Evolutionary conservation across 23 tunicate genomes (phyloP).

Genomic region (Clavelina lepadiformis): DNA sequence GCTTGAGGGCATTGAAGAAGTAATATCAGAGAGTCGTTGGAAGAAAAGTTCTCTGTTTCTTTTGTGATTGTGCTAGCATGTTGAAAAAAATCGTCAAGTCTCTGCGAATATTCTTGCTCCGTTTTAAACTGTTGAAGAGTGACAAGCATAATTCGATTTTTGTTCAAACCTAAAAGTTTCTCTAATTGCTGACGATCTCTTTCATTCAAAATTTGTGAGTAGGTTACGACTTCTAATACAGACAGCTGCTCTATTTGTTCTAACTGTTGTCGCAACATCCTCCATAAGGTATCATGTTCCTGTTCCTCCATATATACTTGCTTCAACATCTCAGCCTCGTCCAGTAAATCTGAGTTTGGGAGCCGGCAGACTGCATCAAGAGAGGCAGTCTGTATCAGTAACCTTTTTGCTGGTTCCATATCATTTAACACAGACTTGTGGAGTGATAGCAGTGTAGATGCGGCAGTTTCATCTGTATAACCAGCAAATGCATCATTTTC

Average conservation of each 20-base stretch:
- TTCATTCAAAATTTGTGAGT: constrained; percentile 48
- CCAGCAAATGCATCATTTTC: constrained; percentile 57
- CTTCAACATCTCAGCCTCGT: constrained; percentile 14
- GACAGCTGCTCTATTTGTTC: no score
- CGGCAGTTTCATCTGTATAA: constrained; percentile 46
- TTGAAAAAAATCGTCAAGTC: constrained; percentile 41
- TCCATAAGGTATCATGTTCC: constrained; percentile 38
- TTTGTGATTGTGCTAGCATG: neutral
- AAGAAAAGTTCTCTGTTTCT: neutral
- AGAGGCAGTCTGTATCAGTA: constrained; percentile 48
- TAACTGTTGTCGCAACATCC: neutral
- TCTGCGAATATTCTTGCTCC: constrained; percentile 34
- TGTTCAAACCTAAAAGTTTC: constrained; percentile 5
- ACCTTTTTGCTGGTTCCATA: neutral
- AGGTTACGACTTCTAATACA: constrained; percentile 52
- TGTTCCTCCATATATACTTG: constrained; percentile 31
- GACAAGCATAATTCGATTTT: constrained; percentile 37
- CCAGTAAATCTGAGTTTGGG: constrained; percentile 18
- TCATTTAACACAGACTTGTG: neutral
- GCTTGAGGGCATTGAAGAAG: constrained; percentile 70
- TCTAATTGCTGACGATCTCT: constrained; percentile 40
- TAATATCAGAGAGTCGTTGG: constrained; percentile 13
- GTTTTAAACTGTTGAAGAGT: constrained; percentile 76
- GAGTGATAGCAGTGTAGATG: constrained; percentile 41
- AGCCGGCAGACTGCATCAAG: constrained; percentile 57